These are phyloP conservation scores for Hemiprocne comata DNA, from an alignment of 2,113 vertebrate species.

Conservation along the genomic window DNA sequence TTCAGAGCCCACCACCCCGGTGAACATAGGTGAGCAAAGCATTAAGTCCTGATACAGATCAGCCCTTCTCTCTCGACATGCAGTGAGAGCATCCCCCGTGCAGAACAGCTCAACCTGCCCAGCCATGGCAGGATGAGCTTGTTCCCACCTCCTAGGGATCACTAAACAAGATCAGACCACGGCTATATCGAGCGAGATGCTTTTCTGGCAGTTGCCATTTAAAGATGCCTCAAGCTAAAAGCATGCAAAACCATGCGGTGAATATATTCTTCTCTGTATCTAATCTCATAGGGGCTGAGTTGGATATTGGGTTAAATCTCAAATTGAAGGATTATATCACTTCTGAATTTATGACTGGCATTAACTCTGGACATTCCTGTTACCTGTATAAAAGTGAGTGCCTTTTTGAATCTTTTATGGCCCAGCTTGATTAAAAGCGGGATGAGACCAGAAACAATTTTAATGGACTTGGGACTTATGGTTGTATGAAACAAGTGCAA, in stretches of 20 bases:
- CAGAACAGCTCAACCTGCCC: neutral
- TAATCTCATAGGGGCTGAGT: neutral
- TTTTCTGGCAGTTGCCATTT: neutral
- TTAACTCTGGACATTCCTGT: neutral
- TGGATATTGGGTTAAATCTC: neutral
- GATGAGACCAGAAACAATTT: slow-evolving; percentile 17
- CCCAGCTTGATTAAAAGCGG: neutral
- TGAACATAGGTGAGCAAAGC: rapidly evolving
- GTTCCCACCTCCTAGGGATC: neutral
- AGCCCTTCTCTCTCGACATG: neutral
- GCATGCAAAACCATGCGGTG: rapidly evolving
- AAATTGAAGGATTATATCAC: neutral
- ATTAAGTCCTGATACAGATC: neutral
- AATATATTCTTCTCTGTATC: neutral
- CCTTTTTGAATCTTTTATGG: neutral
- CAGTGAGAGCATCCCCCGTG: neutral
- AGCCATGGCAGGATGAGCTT: neutral
- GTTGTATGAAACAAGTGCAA: neutral
- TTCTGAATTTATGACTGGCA: neutral
- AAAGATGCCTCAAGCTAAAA: neutral
- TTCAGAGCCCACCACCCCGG: neutral
- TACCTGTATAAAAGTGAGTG: neutral
- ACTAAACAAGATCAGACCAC: rapidly evolving
- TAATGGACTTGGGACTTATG: neutral
- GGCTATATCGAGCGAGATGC: neutral